Evolutionary conservation across 2,113 vertebrate genomes (phyloP).

Genomic region (Saccopteryx bilineata): DNA sequence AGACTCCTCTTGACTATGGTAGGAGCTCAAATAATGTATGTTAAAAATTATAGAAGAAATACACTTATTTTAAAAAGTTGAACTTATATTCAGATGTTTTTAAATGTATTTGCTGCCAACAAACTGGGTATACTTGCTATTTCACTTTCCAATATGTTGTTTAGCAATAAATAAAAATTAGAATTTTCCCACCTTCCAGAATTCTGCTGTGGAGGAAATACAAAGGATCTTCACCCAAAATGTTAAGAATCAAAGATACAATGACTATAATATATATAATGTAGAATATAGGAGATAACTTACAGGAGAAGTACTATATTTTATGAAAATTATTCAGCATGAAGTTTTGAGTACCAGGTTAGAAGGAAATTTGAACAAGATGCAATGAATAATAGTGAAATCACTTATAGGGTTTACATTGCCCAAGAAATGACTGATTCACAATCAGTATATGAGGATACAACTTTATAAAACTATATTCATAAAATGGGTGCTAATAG

Average conservation of each 20-base stretch:
- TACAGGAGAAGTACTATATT: not conserved
- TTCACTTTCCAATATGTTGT: not conserved
- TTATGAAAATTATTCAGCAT: slow-evolving; percentile 6
- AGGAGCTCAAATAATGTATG: not conserved
- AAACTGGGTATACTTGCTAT: not conserved
- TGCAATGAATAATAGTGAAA: not conserved
- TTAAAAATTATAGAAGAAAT: not conserved
- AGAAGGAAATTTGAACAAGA: not conserved
- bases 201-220: not conserved
- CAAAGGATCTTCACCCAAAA: not conserved
- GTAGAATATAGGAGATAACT: not conserved
- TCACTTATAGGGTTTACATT: not conserved
- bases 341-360: not conserved
- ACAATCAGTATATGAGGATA: not conserved
- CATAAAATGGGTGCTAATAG: not conserved
- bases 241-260: not conserved
- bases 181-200: not conserved
- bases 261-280: no score
- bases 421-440: not conserved
- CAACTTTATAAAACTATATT: not conserved
- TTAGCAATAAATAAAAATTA: not conserved
- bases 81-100: not conserved
- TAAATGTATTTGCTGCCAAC: not conserved
- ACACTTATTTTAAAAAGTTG: not conserved
- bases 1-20: not conserved